These are phyloP conservation scores for Molanna angustata DNA, from an alignment of 2,888 invertebrate genomes.

Conservation along the genomic window DNA sequence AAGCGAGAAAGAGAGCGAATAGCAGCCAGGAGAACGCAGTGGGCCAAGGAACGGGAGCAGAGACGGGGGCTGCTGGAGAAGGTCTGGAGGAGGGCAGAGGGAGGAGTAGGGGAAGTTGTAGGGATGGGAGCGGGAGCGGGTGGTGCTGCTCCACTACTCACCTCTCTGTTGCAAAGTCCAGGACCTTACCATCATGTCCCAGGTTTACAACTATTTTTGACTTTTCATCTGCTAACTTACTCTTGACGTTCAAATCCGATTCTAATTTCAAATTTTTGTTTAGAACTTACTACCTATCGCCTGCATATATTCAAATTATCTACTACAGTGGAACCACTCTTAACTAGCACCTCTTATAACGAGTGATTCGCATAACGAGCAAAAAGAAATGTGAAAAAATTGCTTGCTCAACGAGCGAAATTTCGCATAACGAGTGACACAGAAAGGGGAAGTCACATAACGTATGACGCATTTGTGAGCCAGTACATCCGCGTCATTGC, in stretches of 20 bases:
- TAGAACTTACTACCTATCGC: too few relatives aligned
- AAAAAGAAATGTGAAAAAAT: too few relatives aligned
- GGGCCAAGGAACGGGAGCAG: constrained; percentile 66
- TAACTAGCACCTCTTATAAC: neutral
- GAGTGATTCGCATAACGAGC: too few relatives aligned
- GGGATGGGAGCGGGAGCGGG: constrained; percentile 44
- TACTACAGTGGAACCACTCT: too few relatives aligned
- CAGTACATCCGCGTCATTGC: too few relatives aligned
- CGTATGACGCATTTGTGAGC: too few relatives aligned
- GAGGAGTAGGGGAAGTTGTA: too few relatives aligned
- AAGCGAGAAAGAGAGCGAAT: constrained; percentile 69
- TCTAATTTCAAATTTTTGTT: too few relatives aligned
- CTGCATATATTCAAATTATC: neutral
- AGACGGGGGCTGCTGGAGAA: constrained; percentile 59
- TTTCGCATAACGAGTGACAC: too few relatives aligned
- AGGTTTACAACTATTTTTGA: neutral
- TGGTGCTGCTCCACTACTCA: constrained; percentile 71
- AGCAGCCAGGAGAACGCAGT: constrained; percentile 58
- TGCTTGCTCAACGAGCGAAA: too few relatives aligned
- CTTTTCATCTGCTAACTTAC: neutral
- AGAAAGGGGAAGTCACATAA: too few relatives aligned
- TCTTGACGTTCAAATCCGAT: too few relatives aligned
- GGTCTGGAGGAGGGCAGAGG: constrained; percentile 54
- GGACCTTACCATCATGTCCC: constrained; percentile 67
- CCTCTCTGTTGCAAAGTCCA: constrained; percentile 80